Conservation (phyloP, 2,888 invertebrate genomes). For the Cataglyphis rosenhaueri region DNA sequence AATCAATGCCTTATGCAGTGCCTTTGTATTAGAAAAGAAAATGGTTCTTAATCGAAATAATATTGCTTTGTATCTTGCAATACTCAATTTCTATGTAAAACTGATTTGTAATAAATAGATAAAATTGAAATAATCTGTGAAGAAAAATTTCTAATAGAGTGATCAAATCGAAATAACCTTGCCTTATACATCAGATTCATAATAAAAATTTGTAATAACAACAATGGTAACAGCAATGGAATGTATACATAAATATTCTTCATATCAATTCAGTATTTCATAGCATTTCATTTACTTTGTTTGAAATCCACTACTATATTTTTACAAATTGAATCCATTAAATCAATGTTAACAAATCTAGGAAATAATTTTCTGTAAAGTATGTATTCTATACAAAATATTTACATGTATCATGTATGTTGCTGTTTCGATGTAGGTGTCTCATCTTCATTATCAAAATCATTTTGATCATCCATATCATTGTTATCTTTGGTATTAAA, state of each 20-base stretch:
- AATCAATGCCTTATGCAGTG: conserved; percentile 21
- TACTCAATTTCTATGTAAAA: conserved; percentile 53
- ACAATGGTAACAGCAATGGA: not conserved
- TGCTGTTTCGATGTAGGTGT: not conserved
- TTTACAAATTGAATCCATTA: not conserved
- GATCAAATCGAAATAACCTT: conserved; percentile 16
- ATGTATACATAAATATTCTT: not conserved
- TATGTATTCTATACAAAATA: conserved; percentile 28
- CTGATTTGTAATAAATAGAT: conserved; percentile 53
- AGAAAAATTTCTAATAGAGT: not conserved
- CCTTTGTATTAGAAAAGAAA: conserved; percentile 31
- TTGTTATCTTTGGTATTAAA: not conserved
- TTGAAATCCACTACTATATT: not conserved
- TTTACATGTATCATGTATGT: conserved; percentile 22
- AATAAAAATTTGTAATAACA: conserved; percentile 28
- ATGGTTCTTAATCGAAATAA: conserved; percentile 40
- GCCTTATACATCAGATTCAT: conserved; percentile 26
- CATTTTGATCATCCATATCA: not conserved
- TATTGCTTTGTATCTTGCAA: conserved; percentile 52
- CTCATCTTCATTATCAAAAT: not conserved
- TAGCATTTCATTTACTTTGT: not conserved
- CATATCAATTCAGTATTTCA: not conserved
- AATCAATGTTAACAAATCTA: not conserved
- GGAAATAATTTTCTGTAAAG: conserved; percentile 22
- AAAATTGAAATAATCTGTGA: not conserved